Conservation (phyloP, 2,797 vertebrate genomes). For the Pelodytes ibericus region DNA sequence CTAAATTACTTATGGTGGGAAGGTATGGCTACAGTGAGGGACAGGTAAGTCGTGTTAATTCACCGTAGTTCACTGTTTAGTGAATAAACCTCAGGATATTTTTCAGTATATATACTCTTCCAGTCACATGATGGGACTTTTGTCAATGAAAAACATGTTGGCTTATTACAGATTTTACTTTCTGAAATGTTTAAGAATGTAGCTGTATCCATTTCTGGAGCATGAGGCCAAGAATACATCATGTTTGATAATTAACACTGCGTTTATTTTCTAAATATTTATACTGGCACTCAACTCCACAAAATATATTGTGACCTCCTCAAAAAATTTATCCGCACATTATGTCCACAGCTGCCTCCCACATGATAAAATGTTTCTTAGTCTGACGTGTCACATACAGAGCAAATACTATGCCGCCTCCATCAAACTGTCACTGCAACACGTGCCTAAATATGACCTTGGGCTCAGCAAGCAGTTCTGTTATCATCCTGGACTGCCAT, state of each 20-base stretch:
- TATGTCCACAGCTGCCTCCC: background rate
- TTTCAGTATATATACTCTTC: conserved; percentile 3
- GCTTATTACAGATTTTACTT: conserved; percentile 5
- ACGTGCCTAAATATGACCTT: conserved; percentile 24
- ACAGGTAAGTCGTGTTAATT: too few species aligned
- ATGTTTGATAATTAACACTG: conserved; percentile 18
- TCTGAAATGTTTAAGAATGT: conserved; percentile 14
- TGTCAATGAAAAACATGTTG: conserved; percentile 7
- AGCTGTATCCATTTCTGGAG: conserved; percentile 11
- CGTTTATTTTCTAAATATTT: conserved; percentile 40
- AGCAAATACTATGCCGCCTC: background rate
- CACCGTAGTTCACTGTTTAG: too few species aligned
- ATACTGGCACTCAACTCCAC: conserved; percentile 21
- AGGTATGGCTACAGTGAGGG: too few species aligned
- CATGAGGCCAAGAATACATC: conserved; percentile 20
- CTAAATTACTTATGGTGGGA: too few species aligned
- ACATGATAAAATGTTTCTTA: background rate
- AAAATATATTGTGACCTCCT: conserved; percentile 26
- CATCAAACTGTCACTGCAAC: background rate
- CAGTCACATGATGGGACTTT: background rate
- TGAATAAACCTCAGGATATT: too few species aligned
- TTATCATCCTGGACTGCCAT: background rate
- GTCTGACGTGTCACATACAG: background rate
- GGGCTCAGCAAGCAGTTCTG: conserved; percentile 1
- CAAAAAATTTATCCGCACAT: background rate